Conservation (phyloP, 1,140 invertebrate genomes). For the Dreissena rostriformis region DNA sequence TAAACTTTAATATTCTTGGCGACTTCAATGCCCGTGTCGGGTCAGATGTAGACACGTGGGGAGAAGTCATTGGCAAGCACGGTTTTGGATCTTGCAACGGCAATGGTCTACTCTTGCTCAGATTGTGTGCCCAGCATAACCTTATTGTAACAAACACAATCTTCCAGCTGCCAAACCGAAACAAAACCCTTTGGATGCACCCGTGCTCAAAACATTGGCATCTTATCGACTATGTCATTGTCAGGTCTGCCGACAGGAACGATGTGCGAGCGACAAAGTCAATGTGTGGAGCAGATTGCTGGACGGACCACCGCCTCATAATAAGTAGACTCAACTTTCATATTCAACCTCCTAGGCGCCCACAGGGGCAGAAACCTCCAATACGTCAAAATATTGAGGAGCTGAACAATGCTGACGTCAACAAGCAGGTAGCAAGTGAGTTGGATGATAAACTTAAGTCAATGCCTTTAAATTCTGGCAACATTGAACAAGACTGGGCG, state of each 20-base stretch:
- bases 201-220: slow-evolving; percentile 60
- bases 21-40: slow-evolving; percentile 28
- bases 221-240: slow-evolving; percentile 59
- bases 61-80: slow-evolving; percentile 20
- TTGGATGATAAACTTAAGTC: too few relatives aligned
- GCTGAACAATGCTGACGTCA: neutral
- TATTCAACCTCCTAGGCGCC: slow-evolving; percentile 8
- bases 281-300: slow-evolving; percentile 57
- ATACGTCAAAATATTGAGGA: neutral
- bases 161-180: slow-evolving; percentile 39
- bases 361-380: slow-evolving; percentile 7
- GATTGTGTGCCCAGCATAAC: slow-evolving; percentile 47
- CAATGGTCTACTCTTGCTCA: slow-evolving; percentile 55
- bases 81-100: slow-evolving; percentile 58
- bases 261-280: slow-evolving; percentile 45
- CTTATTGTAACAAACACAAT: slow-evolving; percentile 61
- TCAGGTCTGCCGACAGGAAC: slow-evolving; percentile 34
- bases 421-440: too few relatives aligned
- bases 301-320: slow-evolving; percentile 57
- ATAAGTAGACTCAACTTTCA: slow-evolving; percentile 18
- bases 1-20: neutral
- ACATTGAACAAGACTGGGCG: slow-evolving; percentile 14
- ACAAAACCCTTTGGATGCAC: slow-evolving; percentile 59
- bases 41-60: slow-evolving; percentile 22
- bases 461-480: slow-evolving; percentile 34